phyloP scores from a whole-genome alignment of 2,113 vertebrate genomes.

The Euleptes europaea region DNA sequence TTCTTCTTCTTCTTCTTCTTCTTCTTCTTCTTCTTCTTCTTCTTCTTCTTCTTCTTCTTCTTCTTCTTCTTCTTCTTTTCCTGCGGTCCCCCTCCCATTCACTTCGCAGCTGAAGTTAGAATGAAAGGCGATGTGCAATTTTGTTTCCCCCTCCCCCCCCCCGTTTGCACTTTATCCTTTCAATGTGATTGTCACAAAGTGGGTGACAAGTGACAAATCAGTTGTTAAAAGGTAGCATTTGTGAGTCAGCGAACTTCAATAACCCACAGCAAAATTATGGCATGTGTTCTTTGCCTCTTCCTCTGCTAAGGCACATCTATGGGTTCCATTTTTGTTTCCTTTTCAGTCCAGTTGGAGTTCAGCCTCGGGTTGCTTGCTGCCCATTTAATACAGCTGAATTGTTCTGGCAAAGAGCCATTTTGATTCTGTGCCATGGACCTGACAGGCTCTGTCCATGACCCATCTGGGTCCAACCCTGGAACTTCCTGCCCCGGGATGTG shows the following conservation, averaged over 20 bases:
- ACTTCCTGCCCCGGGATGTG: too few species aligned
- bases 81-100: not conserved
- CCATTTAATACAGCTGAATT: too few species aligned
- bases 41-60: too few species aligned
- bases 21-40: too few species aligned
- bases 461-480: too few species aligned
- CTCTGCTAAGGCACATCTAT: constrained; percentile 19
- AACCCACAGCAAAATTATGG: constrained; percentile 16
- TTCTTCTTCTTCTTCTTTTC: not conserved
- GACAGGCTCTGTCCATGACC: too few species aligned
- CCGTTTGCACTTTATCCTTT: constrained; percentile 24
- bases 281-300: not conserved
- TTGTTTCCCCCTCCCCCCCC: not conserved
- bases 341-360: not conserved
- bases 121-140: constrained; percentile 22
- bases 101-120: constrained; percentile 9
- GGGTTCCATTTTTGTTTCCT: not conserved
- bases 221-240: constrained; percentile 50
- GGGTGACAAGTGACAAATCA: constrained; percentile 42
- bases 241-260: constrained; percentile 33
- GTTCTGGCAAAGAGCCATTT: too few species aligned
- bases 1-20: too few species aligned
- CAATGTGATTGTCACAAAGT: constrained; percentile 23
- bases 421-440: too few species aligned
- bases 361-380: not conserved